Percentiles rank a stretch among this genome's conserved stretches.
phyloP scores from a whole-genome alignment of 2,888 invertebrate genomes.

The Drosophila longiperda region DNA sequence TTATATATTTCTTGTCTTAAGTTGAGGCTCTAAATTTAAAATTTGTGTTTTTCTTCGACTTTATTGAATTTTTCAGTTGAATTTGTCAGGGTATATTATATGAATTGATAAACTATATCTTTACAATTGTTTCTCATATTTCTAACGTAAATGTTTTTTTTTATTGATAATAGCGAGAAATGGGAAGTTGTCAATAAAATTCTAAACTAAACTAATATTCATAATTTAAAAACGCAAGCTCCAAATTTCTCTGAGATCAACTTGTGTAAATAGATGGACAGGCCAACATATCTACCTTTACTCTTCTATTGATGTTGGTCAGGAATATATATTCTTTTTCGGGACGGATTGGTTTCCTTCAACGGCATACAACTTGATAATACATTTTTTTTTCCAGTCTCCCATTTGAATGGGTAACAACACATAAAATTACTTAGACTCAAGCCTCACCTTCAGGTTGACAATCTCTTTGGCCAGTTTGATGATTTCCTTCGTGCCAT shows the following conservation, averaged over 20 bases:
- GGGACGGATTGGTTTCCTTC: background rate
- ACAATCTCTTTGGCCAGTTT: slow-evolving; percentile 88
- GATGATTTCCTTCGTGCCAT: slow-evolving; percentile 89
- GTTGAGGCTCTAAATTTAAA: background rate
- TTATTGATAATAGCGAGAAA: too few species aligned
- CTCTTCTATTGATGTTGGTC: background rate
- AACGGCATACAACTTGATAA: too few species aligned
- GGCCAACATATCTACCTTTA: background rate
- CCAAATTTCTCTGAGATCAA: background rate
- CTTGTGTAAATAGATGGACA: background rate
- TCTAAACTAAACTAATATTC: too few species aligned
- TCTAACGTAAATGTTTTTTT: too few species aligned
- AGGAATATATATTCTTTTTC: background rate
- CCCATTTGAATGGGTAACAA: background rate
- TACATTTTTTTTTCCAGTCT: background rate
- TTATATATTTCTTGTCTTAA: background rate
- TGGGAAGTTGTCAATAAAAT: too few species aligned
- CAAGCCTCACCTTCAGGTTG: slow-evolving; percentile 86
- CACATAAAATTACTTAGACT: background rate
- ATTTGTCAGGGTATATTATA: background rate
- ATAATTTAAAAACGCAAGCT: too few species aligned
- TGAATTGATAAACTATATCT: background rate
- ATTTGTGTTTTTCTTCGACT: background rate
- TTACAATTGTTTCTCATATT: too few species aligned
- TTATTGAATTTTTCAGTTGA: background rate